Base-by-base conservation (phyloP, 1,140 invertebrate species). In the Mamestra configurata region DNA sequence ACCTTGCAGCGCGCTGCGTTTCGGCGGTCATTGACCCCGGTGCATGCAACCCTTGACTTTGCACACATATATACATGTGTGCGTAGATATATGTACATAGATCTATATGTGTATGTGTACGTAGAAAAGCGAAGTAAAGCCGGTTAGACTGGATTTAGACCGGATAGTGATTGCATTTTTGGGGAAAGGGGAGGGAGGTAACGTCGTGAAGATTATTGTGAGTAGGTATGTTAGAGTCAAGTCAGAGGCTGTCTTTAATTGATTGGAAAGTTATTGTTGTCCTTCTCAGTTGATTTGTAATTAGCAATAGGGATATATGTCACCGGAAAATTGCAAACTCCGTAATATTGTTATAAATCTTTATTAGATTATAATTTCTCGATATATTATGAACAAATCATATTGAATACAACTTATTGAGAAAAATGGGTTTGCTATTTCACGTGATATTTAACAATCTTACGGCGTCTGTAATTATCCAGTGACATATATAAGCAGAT, bases 41-140 rank as follows among this genome's bases (percentile, higher is more conserved):
- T 94, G 92, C 92, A 92, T 87, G 70, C 89, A 93, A 90, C 90
- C 93, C 93, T 92, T 93, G 91, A 93, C 90, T 93, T 93, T 94
- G 91, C 81, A 84, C 81, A 88, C 84, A 84, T 84, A 61, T 43
- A 53, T 64, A 31, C 7, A 35, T 64, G 13, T 87, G 37, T 68
- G 18, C 83, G 86, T 86, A 79, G 11, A 46, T 61, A 43, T 55
- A 18, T 24, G 64, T 43, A 22, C 3, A 22, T 40, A 22, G 35
- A 64, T 37, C 22, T 72, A 71, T 8, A 27, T 43, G 8, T 66
- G n/a, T 66, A 43, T 66, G 18, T 61, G 57, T 35, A 61, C 31
- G 64, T 68, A 68, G 64, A 68, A 49, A 35, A 64, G 35, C 31
- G 59, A 40, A 27, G 15, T 49, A 10, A 5, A 27, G 64, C 64